A percentile compares a stretch with the other conserved stretches of the same genome.
Conservation (phyloP, 2,888 invertebrate species). For the Pristionchus arcanus region DNA sequence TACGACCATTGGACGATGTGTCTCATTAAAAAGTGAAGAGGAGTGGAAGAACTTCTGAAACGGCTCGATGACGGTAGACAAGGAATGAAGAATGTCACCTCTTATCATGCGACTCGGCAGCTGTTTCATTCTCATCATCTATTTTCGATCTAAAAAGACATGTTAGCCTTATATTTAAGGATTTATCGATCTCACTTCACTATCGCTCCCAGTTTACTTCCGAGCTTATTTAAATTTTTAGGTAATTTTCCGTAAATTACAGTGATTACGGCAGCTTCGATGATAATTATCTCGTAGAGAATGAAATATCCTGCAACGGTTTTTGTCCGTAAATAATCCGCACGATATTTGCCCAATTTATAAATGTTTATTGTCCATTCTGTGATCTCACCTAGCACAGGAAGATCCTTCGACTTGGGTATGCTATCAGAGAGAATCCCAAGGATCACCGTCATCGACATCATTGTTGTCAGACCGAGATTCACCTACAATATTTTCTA, state of each 20-base stretch:
- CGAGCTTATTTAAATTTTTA: neutral
- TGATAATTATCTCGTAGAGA: conserved; percentile 49
- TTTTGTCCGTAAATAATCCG: no score
- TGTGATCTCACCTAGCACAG: neutral
- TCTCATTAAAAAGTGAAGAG: neutral
- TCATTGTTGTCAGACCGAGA: conserved; percentile 50
- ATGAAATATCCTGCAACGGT: conserved; percentile 37
- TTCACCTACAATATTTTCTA: neutral
- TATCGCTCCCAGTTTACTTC: neutral
- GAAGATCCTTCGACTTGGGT: conserved; percentile 46
- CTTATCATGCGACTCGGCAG: neutral
- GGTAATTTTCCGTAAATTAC: neutral
- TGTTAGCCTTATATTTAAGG: neutral
- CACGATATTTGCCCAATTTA: no score
- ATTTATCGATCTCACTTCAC: neutral
- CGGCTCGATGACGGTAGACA: neutral
- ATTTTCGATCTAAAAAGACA: neutral
- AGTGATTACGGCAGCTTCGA: conserved; percentile 34
- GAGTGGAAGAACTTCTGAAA: neutral
- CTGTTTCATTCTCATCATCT: neutral
- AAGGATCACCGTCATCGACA: conserved; percentile 50
- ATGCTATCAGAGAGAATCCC: conserved; percentile 47
- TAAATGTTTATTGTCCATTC: no score
- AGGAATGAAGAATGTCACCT: neutral
- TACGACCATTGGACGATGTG: neutral